phyloP scores from a whole-genome alignment of 1,140 invertebrate genomes.

The Manduca sexta region DNA sequence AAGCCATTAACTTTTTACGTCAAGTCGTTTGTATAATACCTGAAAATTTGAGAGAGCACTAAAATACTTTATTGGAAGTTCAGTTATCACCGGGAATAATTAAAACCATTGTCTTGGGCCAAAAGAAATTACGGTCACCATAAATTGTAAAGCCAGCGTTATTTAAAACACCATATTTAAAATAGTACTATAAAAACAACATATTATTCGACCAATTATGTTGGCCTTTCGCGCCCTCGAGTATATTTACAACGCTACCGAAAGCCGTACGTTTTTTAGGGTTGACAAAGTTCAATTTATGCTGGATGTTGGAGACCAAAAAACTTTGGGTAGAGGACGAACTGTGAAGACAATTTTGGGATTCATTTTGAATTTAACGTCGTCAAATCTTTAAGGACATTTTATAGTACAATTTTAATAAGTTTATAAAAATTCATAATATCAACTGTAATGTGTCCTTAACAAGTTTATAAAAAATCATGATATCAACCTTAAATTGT shows the following conservation, averaged over 20 bases:
- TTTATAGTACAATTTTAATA: too few relatives aligned
- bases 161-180: slow-evolving; percentile 62
- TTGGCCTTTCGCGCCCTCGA: slow-evolving; percentile 21
- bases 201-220: slow-evolving; percentile 33
- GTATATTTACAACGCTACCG: background rate
- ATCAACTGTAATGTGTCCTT: too few relatives aligned
- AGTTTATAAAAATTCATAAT: too few relatives aligned
- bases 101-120: slow-evolving; percentile 62
- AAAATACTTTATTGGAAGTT: slow-evolving; percentile 44
- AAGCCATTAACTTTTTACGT: slow-evolving; percentile 9
- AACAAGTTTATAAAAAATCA: too few relatives aligned
- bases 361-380: too few relatives aligned
- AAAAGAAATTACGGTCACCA: slow-evolving; percentile 49
- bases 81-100: slow-evolving; percentile 62
- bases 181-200: slow-evolving; percentile 61
- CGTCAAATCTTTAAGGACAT: too few relatives aligned
- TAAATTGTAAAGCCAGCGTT: slow-evolving; percentile 52
- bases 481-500: too few relatives aligned
- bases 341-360: too few relatives aligned
- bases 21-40: slow-evolving; percentile 22
- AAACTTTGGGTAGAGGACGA: slow-evolving; percentile 16
- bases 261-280: slow-evolving; percentile 1
- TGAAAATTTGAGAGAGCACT: slow-evolving; percentile 19
- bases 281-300: slow-evolving; percentile 24
- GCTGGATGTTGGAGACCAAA: slow-evolving; percentile 37